These are phyloP conservation scores for Bombyx mandarina DNA, from an alignment of 1,140 invertebrate genomes.

Conservation along the genomic window DNA sequence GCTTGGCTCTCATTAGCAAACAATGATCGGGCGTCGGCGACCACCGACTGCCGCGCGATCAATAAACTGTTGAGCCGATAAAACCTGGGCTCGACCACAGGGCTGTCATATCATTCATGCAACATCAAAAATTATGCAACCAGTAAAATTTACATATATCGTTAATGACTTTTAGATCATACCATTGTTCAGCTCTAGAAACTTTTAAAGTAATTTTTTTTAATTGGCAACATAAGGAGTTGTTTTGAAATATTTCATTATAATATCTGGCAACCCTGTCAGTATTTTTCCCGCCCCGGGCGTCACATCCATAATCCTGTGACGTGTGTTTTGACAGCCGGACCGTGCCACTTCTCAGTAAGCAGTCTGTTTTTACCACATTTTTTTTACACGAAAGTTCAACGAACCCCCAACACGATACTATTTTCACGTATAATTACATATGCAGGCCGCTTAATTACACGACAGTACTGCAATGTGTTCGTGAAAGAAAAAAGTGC, in stretches of 20 bases:
- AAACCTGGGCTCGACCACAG: slow-evolving; percentile 11
- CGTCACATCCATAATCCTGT: slow-evolving; percentile 63
- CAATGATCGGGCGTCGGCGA: slow-evolving; percentile 42
- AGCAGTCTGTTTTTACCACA: slow-evolving; percentile 31
- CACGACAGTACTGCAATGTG: slow-evolving; percentile 47
- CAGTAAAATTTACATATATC: too few species aligned
- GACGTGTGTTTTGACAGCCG: slow-evolving; percentile 60
- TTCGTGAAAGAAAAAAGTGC: slow-evolving; percentile 36
- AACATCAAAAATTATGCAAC: too few species aligned
- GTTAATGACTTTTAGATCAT: too few species aligned
- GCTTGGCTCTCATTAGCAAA: slow-evolving; percentile 55
- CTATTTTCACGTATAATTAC: slow-evolving; percentile 60
- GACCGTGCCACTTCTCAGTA: slow-evolving; percentile 36
- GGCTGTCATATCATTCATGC: slow-evolving; percentile 4
- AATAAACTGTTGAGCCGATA: slow-evolving; percentile 36
- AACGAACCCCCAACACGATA: slow-evolving; percentile 33
- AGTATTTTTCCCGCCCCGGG: not conserved
- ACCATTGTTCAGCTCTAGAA: too few species aligned
- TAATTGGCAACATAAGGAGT: too few species aligned
- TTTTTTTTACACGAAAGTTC: slow-evolving; percentile 35
- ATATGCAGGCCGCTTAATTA: slow-evolving; percentile 60
- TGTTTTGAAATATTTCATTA: not conserved
- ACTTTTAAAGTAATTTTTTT: too few species aligned
- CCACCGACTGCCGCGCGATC: slow-evolving; percentile 24
- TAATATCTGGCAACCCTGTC: not conserved